Conservation (phyloP, 2,113 vertebrate species). For the Halcyon senegalensis region DNA sequence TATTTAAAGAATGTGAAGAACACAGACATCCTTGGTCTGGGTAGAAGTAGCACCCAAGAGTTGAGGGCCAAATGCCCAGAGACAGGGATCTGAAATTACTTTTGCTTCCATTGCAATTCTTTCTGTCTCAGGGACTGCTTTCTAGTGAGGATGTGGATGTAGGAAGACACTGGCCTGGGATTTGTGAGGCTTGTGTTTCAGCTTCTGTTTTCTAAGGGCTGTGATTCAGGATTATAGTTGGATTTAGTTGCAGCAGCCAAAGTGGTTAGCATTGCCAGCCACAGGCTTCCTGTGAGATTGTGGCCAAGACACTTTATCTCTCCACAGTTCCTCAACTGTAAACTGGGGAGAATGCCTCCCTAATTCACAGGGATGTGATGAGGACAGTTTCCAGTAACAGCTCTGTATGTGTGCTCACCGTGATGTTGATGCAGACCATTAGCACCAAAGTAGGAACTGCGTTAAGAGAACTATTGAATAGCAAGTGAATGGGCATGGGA, state of each 20-base stretch:
- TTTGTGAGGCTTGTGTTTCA: neutral
- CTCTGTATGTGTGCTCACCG: neutral
- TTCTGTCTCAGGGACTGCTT: neutral
- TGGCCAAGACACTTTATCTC: neutral
- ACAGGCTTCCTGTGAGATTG: neutral
- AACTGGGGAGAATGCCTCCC: neutral
- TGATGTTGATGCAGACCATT: neutral
- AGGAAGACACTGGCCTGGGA: neutral
- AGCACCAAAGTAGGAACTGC: neutral
- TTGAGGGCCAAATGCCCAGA: neutral
- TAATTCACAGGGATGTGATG: neutral
- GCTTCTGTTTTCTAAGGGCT: neutral
- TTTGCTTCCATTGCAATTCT: neutral
- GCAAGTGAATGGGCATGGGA: neutral
- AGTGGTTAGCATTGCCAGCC: neutral
- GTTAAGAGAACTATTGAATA: neutral
- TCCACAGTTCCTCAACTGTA: neutral
- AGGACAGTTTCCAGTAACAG: neutral
- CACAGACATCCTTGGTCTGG: neutral
- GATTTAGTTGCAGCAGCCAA: neutral
- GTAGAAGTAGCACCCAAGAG: neutral
- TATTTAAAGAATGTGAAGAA: neutral
- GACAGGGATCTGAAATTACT: neutral
- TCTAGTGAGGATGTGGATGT: neutral
- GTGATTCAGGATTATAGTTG: neutral